Evolutionary conservation across 2,113 vertebrate genomes (phyloP), one percentile per base, ranked within the genome.

Genomic region (Scartelaos histophorus): DNA sequence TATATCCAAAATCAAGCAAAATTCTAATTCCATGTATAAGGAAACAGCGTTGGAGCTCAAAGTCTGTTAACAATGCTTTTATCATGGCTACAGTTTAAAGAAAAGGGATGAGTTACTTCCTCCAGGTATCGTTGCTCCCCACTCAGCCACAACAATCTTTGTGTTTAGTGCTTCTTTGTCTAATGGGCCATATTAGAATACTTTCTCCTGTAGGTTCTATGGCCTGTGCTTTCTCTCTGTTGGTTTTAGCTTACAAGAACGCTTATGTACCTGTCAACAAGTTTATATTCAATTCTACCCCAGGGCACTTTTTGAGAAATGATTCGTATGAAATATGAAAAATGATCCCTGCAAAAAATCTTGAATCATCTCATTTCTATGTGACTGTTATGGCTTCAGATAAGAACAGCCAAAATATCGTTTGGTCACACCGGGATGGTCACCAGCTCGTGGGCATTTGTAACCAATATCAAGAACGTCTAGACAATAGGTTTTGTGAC

Each of bases 171-270:
- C 90, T 87, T 88, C 84, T 82, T 83, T 56, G 69, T 71, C 71
- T 69, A 79, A 80, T 54, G 66, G 76, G 75, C 82, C 73, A 87
- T 58, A 88, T 68, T 75, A 89, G 86, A 91, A 92, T 85, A 87
- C 70, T 60, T 70, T 45, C 53, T 70, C 75, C 74, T 81, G 69
- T 53, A 69, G 67, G 70, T 82, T 74, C 73, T 83, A 83, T 51
- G 45, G 82, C 74, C 66, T 84, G 67, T 69, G 9, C 71, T 53
- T 29, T 67, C 77, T 81, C 19, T 21, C 2, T 2, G 53, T 13
- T 51, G 80, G 79, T 89, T 84, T 91, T 85, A 82, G 53, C 80
- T 87, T 88, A 82, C 87, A 88, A 62, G 76, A 84, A 89, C 88
- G 82, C 84, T 74, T 66, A n/a, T n/a, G n/a, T n/a, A 82, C 56